These are phyloP conservation scores for Ariopsis seemanni DNA, from an alignment of 2,113 vertebrate genomes.

Conservation along the genomic window DNA sequence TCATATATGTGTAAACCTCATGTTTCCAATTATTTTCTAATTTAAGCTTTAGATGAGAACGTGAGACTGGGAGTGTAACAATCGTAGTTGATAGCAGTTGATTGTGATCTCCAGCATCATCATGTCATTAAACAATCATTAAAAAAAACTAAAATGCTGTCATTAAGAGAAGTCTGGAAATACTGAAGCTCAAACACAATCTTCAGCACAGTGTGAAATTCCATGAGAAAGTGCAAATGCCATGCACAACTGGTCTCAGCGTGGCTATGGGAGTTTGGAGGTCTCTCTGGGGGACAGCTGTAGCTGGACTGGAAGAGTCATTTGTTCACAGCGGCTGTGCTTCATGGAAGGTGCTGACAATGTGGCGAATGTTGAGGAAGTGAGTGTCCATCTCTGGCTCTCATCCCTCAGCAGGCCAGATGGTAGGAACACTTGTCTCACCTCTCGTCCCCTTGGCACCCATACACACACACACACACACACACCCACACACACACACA, in stretches of 20 bases:
- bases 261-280: neutral
- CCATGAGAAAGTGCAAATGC: neutral
- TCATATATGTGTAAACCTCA: neutral
- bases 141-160: neutral
- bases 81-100: neutral
- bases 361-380: conserved; percentile 43
- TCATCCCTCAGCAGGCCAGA: conserved; percentile 51
- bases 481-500: conserved; percentile 19
- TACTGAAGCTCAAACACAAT: neutral
- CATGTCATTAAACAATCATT: conserved; percentile 19
- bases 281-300: conserved; percentile 37
- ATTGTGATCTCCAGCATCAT: neutral
- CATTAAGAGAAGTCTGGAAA: conserved; percentile 11
- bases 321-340: conserved; percentile 35
- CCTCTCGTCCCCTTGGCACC: conserved; percentile 37
- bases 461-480: conserved; percentile 13
- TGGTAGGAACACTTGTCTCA: conserved; percentile 51
- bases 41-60: neutral
- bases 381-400: conserved; percentile 32
- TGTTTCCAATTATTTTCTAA: neutral
- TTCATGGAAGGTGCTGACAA: conserved; percentile 41
- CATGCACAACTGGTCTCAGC: conserved; percentile 1
- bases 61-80: neutral
- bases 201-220: conserved; percentile 14
- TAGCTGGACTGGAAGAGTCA: conserved; percentile 34